Percentiles rank a stretch among this genome's conserved stretches.
Conservation (phyloP, 2,797 vertebrate species). For the Epinephelus malabaricus region DNA sequence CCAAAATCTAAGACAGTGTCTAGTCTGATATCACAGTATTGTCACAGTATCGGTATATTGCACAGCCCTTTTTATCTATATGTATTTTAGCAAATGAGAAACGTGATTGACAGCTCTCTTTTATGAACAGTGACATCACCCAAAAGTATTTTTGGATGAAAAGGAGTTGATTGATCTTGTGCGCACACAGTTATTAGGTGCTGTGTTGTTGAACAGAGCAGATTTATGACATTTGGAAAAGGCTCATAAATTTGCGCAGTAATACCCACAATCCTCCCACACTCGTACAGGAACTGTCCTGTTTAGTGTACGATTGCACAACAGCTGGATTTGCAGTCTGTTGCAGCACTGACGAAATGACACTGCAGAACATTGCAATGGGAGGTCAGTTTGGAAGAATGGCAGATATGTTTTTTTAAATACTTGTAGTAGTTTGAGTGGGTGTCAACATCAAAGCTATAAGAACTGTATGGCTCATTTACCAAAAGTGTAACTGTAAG, state of each 20-base stretch:
- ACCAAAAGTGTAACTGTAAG: slow-evolving; percentile 49
- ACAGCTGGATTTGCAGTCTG: slow-evolving; percentile 60
- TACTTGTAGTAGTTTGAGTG: slow-evolving; percentile 72
- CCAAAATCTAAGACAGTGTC: no score
- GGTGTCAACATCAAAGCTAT: slow-evolving; percentile 57
- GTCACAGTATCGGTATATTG: no score
- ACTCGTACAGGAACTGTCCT: slow-evolving; percentile 44
- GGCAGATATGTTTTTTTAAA: slow-evolving; percentile 68
- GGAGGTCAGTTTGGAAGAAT: slow-evolving; percentile 65
- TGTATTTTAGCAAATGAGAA: not conserved
- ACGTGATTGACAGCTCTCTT: slow-evolving; percentile 6
- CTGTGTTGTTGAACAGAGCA: slow-evolving; percentile 59
- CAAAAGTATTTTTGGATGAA: slow-evolving; percentile 47
- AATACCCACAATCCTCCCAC: slow-evolving; percentile 64
- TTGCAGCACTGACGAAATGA: slow-evolving; percentile 47
- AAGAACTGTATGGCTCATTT: slow-evolving; percentile 55
- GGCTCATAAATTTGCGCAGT: slow-evolving; percentile 71
- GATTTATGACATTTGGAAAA: slow-evolving; percentile 69
- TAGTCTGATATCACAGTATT: no score
- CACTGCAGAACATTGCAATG: slow-evolving; percentile 32
- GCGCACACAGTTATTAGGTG: slow-evolving; percentile 36
- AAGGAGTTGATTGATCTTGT: slow-evolving; percentile 49
- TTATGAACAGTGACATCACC: slow-evolving; percentile 25
- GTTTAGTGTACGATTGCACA: slow-evolving; percentile 55
- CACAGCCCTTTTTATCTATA: not conserved